These are phyloP conservation scores for Takifugu flavidus DNA, from an alignment of 2,113 vertebrate species.

Conservation along the genomic window DNA sequence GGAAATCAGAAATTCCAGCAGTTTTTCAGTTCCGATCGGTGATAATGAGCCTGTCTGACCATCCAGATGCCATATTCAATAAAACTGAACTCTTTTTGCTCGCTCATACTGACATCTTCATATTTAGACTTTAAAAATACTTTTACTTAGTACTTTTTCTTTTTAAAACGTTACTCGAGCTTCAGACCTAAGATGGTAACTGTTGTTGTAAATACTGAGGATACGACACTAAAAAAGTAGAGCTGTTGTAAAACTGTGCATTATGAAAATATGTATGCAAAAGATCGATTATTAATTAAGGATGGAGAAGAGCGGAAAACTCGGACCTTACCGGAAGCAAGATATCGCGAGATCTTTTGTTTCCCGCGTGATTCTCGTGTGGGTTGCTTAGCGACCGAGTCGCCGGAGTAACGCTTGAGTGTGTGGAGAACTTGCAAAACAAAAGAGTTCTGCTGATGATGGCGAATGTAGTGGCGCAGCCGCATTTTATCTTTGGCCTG, in stretches of 20 bases:
- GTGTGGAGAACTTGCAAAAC: not conserved
- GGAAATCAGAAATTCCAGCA: constrained; percentile 30
- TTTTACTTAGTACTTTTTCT: too few relatives aligned
- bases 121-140: constrained; percentile 34
- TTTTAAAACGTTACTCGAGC: too few relatives aligned
- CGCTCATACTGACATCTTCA: constrained; percentile 34
- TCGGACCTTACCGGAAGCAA: not conserved
- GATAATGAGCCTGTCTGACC: not conserved
- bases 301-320: too few relatives aligned
- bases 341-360: constrained; percentile 18
- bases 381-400: constrained; percentile 43
- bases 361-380: not conserved
- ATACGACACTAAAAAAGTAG: too few relatives aligned
- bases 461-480: constrained; percentile 59
- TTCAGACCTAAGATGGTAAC: too few relatives aligned
- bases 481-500: constrained; percentile 81
- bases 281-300: too few relatives aligned
- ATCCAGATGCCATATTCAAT: constrained; percentile 46
- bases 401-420: not conserved
- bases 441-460: constrained; percentile 4
- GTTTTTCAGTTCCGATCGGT: constrained; percentile 12
- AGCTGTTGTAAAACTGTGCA: too few relatives aligned
- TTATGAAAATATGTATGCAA: too few relatives aligned
- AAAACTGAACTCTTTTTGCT: constrained; percentile 21
- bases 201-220: too few relatives aligned